Base-by-base conservation (phyloP, 2,888 invertebrate genomes). In the Anticlea derivata region DNA sequence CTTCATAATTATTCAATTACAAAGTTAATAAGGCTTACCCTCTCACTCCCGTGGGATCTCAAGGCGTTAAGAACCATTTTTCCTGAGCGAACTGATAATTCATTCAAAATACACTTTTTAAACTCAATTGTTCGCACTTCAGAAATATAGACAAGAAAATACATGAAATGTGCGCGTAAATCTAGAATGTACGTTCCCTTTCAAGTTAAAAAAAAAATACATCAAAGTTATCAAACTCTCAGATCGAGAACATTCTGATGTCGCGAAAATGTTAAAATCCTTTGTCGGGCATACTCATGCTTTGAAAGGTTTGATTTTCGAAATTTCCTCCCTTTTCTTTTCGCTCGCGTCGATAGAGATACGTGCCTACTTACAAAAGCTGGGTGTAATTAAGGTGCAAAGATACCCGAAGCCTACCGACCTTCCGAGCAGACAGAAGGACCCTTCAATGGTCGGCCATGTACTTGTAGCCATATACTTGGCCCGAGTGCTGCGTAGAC, bases 381-480 rank as follows among this genome's bases (percentile, higher is more conserved):
- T 58, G 73, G 80, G 83, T 81, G 85, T 87, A 88, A 89, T 90
- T 89, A 90, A 88, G 86, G 89, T 86, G 87, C 83, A 87, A 88
- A 86, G 89, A 88, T 89, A 87, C 80, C 86, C 84, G 75, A 84
- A 86, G 86, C 82, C 84, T 80, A 75, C 77, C 44, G 79, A 82
- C 81, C 85, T 80, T 76, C 76, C 29, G 80, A 82, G 83, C 31
- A 70, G 76, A 59, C 74, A 81, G 64, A 65, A 89, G 89, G 52
- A 75, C 78, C 68, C 87, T 85, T 73, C 70, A 79, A 73, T 75
- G 86, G 86, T 79, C 78, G 79, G 66, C 76, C 75, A 79, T 79
- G 80, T 83, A 79, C 89, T 88, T 79, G 76, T 75, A 79, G 73
- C 74, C 78, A 73, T 76, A 23, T 45, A 44, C 48, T 51, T 27